Conservation (phyloP, 2,797 vertebrate genomes). For the Fundulus diaphanus region DNA sequence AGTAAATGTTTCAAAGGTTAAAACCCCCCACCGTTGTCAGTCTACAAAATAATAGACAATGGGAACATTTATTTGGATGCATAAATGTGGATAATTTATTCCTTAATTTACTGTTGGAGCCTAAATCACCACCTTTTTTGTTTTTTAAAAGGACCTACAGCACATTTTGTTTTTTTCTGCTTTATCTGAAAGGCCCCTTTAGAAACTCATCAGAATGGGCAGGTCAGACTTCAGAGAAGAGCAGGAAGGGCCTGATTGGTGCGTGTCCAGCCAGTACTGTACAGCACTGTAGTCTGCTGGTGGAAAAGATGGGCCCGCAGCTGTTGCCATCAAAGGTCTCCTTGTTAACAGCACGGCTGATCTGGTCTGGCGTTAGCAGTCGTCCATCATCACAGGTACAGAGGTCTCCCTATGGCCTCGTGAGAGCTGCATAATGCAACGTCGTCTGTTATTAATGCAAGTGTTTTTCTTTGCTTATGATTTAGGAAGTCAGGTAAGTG, state of each 20-base stretch:
- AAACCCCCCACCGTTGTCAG: neutral
- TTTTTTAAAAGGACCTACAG: no score
- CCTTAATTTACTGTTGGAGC: no score
- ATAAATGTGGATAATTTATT: no score
- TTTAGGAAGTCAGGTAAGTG: neutral
- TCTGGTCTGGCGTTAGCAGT: constrained; percentile 11
- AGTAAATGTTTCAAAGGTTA: neutral
- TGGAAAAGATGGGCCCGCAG: neutral
- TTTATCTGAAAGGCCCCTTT: no score
- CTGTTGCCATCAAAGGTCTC: constrained; percentile 30
- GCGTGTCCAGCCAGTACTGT: neutral
- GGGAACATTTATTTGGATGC: no score
- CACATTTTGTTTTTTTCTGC: no score
- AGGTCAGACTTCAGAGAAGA: neutral
- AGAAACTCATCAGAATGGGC: no score
- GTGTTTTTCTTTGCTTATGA: neutral
- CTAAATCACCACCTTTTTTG: no score
- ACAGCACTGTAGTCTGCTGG: neutral
- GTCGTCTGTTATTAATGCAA: neutral
- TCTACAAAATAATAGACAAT: neutral
- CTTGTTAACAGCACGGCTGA: neutral
- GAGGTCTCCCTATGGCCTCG: neutral
- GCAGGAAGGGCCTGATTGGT: no score
- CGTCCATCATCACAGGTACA: constrained; percentile 18
- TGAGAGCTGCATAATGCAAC: neutral